These are phyloP conservation scores for Drosophila bipectinata DNA, from an alignment of 1,140 invertebrate genomes.

Conservation along the genomic window DNA sequence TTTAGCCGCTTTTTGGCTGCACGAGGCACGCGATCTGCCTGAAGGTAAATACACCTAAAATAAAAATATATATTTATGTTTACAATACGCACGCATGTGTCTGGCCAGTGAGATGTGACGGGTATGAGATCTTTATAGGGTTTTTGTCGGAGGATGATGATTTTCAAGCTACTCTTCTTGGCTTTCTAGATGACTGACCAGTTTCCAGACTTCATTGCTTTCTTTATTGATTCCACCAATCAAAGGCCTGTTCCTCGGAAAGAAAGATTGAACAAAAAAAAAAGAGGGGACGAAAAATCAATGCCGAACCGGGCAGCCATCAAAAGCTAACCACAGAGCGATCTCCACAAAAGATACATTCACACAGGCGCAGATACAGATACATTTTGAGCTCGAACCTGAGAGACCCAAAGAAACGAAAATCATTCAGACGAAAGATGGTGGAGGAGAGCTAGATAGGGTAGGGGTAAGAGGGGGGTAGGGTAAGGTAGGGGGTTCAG, in stretches of 20 bases:
- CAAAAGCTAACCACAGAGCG: constrained; percentile 58
- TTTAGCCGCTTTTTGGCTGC: constrained; percentile 13
- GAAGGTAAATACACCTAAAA: background rate
- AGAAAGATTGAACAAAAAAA: constrained; percentile 15
- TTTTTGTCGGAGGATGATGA: too few species aligned
- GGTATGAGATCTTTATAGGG: background rate
- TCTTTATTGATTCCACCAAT: constrained; percentile 38
- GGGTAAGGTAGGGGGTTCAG: background rate
- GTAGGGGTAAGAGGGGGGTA: constrained; percentile 1
- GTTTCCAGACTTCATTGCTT: constrained; percentile 11
- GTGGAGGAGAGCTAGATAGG: constrained; percentile 10
- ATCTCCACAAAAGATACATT: constrained; percentile 19
- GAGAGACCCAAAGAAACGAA: constrained; percentile 43
- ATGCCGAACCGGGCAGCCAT: constrained; percentile 56
- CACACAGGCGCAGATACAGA: constrained; percentile 24
- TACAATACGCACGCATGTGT: constrained; percentile 40
- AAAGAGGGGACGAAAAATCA: constrained; percentile 58
- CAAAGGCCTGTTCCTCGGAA: constrained; percentile 17
- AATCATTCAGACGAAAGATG: constrained; percentile 8
- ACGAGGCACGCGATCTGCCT: constrained; percentile 48
- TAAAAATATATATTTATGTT: constrained; percentile 1
- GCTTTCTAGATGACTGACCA: too few species aligned
- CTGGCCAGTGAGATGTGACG: constrained; percentile 61
- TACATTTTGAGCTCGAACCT: constrained; percentile 2
- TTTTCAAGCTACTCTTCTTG: too few species aligned